A percentile compares a stretch with the other conserved stretches of the same genome.
phyloP scores from a whole-genome alignment of 2,797 vertebrate genomes.

The Ctenochaetus hawaiiensis region DNA sequence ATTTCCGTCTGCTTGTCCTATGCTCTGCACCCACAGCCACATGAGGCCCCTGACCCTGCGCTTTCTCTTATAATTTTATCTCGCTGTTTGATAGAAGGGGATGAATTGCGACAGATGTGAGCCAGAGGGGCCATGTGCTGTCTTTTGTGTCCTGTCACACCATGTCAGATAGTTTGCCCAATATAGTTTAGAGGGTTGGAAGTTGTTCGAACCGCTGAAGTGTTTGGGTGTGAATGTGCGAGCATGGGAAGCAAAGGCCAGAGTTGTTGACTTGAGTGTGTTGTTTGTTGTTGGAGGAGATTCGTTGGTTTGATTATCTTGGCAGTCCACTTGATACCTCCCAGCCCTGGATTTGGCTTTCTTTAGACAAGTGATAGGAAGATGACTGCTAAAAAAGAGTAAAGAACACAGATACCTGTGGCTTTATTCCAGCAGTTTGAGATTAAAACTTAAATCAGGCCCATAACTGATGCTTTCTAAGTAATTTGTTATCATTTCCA shows the following conservation, averaged over 20 bases:
- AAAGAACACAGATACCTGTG: background rate
- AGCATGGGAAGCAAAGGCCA: conserved; percentile 22
- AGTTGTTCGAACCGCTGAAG: background rate
- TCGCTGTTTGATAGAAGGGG: conserved; percentile 52
- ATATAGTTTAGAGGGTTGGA: conserved; percentile 32
- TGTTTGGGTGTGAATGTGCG: background rate
- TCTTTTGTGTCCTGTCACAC: conserved; percentile 53
- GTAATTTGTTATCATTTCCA: background rate
- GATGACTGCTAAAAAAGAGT: background rate
- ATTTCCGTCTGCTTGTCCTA: conserved; percentile 25
- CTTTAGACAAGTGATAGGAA: background rate
- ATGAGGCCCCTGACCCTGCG: conserved; percentile 49
- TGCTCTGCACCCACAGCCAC: conserved; percentile 47
- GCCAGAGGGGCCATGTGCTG: conserved; percentile 44
- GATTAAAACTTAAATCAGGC: background rate
- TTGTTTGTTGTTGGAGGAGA: conserved; percentile 34
- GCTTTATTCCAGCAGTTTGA: background rate
- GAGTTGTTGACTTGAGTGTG: conserved; percentile 14
- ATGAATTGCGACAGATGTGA: conserved; percentile 53
- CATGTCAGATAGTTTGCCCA: conserved; percentile 44
- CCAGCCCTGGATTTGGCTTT: background rate
- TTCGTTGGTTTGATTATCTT: conserved; percentile 50
- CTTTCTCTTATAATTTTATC: conserved; percentile 63
- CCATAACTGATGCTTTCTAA: background rate
- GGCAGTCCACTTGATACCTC: conserved; percentile 25